Percentiles rank a stretch among this genome's conserved stretches.
Evolutionary conservation across 2,113 vertebrate genomes (phyloP).

Genomic region (Colossoma macropomum): DNA sequence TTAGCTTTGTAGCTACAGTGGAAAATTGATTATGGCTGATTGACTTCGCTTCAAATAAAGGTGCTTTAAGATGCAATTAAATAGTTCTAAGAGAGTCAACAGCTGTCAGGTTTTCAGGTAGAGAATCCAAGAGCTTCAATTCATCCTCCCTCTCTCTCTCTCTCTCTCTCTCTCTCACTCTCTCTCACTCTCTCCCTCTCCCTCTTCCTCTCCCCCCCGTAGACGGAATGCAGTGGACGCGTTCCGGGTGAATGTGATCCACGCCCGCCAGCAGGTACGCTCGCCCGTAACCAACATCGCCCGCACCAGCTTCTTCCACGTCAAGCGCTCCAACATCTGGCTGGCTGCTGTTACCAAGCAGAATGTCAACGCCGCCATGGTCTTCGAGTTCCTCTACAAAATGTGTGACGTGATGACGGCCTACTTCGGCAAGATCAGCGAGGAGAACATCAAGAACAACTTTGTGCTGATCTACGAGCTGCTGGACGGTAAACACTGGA

Average conservation of each 20-base stretch:
- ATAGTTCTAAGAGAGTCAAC: too few relatives aligned
- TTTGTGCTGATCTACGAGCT: constrained; percentile 99
- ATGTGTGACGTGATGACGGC: constrained; percentile 99
- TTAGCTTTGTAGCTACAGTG: too few relatives aligned
- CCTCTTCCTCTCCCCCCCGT: background rate
- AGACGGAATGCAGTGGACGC: constrained; percentile 98
- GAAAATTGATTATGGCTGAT: too few relatives aligned
- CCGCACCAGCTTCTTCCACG: constrained; percentile 98
- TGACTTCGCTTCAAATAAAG: too few relatives aligned
- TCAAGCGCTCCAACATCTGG: constrained; percentile 99
- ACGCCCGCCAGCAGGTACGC: constrained; percentile 97
- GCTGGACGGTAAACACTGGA: constrained; percentile 86
- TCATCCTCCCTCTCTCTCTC: constrained; percentile 65
- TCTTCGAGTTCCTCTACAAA: constrained; percentile 99
- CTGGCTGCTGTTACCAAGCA: constrained; percentile 99
- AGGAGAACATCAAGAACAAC: constrained; percentile 99
- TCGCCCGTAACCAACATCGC: constrained; percentile 99
- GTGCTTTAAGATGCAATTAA: too few relatives aligned
- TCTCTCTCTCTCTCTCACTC: too few relatives aligned
- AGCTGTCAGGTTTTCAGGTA: too few relatives aligned
- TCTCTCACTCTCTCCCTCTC: too few relatives aligned
- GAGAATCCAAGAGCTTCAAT: too few relatives aligned
- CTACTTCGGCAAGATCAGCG: constrained; percentile 99
- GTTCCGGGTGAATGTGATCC: constrained; percentile 99
- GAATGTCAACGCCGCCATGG: constrained; percentile 99